phyloP scores from a whole-genome alignment of 2,888 invertebrate genomes.

The Ischnus inquisitorius region DNA sequence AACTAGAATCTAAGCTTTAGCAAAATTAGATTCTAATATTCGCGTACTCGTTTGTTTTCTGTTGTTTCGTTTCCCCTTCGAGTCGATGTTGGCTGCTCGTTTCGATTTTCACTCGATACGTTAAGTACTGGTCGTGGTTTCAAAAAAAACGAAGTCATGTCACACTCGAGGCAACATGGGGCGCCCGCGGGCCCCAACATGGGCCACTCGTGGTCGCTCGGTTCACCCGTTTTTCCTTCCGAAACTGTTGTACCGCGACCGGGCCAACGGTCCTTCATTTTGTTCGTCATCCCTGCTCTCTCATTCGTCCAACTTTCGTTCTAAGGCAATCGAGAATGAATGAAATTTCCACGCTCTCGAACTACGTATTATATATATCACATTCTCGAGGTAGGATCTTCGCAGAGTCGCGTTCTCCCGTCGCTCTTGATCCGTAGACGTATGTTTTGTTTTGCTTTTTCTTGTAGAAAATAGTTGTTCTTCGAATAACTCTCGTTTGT shows the following conservation, averaged over 20 bases:
- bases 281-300: background rate
- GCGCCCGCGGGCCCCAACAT: background rate
- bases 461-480: constrained; percentile 56
- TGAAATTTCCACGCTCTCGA: constrained; percentile 55
- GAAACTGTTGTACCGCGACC: constrained; percentile 6
- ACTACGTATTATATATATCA: constrained; percentile 61
- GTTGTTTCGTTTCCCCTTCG: background rate
- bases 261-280: constrained; percentile 32
- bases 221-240: background rate
- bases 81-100: constrained; percentile 27
- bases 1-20: constrained; percentile 51
- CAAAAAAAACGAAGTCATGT: constrained; percentile 19
- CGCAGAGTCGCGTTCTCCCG: constrained; percentile 9
- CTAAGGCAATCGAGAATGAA: constrained; percentile 64
- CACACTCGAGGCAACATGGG: constrained; percentile 13
- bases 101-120: constrained; percentile 48
- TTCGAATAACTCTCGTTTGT: constrained; percentile 29
- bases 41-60: constrained; percentile 10
- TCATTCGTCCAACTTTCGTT: constrained; percentile 55
- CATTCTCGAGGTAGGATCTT: constrained; percentile 65
- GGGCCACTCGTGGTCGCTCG: constrained; percentile 13
- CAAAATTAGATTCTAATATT: constrained; percentile 54
- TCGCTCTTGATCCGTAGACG: constrained; percentile 31
- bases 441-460: background rate
- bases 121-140: constrained; percentile 35